phyloP scores from a whole-genome alignment of 2,113 vertebrate genomes.

The Oreocharis arfaki region DNA sequence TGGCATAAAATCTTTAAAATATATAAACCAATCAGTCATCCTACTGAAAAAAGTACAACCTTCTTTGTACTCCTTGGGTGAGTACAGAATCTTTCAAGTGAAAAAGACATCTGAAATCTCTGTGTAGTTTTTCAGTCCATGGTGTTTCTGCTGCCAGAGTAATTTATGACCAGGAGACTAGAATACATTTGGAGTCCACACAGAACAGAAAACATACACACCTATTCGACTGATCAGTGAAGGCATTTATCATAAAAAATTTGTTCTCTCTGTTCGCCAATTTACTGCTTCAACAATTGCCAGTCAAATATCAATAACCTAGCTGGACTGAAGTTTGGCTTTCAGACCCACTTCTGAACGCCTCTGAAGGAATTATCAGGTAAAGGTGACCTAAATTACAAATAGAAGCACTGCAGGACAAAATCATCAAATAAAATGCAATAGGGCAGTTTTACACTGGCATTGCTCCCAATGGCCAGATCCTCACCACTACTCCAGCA shows the following conservation, averaged over 20 bases:
- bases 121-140: background rate
- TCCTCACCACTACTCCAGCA: slow-evolving; percentile 39
- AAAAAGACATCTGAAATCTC: background rate
- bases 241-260: background rate
- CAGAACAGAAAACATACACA: background rate
- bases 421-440: background rate
- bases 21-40: background rate
- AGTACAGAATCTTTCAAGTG: background rate
- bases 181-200: background rate
- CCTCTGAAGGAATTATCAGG: background rate
- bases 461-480: background rate
- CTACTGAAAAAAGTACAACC: background rate
- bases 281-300: background rate
- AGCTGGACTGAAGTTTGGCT: background rate
- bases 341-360: background rate
- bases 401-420: background rate
- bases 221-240: background rate
- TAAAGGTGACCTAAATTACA: background rate
- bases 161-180: background rate
- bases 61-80: background rate
- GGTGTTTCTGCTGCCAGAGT: background rate
- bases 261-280: background rate
- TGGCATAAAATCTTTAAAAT: background rate
- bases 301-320: background rate
- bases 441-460: background rate